Evolutionary conservation across 2,113 vertebrate species (phyloP), one percentile per base, ranked within the genome.

Genomic region (Gnathonemus longibarbis): DNA sequence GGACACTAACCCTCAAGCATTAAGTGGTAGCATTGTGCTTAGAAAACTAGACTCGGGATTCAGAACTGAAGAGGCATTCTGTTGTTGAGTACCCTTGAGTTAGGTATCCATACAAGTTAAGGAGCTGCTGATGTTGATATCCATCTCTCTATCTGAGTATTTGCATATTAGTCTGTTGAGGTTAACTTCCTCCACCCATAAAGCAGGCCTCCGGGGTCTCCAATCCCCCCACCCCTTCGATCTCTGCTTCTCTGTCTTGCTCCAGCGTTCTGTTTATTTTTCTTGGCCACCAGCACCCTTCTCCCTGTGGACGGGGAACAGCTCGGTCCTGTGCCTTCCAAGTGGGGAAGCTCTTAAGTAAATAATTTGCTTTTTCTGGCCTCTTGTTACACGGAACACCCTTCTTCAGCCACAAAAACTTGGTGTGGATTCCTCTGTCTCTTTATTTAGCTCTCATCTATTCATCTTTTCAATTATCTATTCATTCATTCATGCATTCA

Each of bases 221-320:
- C 84, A 89, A 88, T 88, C 46, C 89, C 1, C 90, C 66, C 62
- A 3, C 89, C 70, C 74, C 86, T 89, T 62, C 58, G 49, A 83
- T 50, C 52, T 80, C 90, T 90, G 90, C 91, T 80, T 62, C 45
- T 39, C 58, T 52, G 42, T 46, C 85, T 88, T 92, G 92, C 89
- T 92, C 91, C 90, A 91, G 91, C 89, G 93, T 93, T 95, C 92
- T 91, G 94, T 96, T 97, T 97, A 95, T 97, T 97, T 96, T 94
- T 94, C 94, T 96, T 96, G 96, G 95, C 95, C 89, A 89, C 93
- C 92, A 92, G 91, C 92, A 94, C 93, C 88, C 90, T 91, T 93
- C 91, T 93, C 92, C 90, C 93, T 24, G 6, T 62, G 52, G 24
- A 89, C 0, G 52, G 77, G 91, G 95, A 93, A 94, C 93, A 92